Percentiles rank a stretch among this genome's conserved stretches.
These are phyloP conservation scores for Nesometra sesokonis DNA, from an alignment of 35 echinoderm and acorn worm genomes.

Conservation along the genomic window DNA sequence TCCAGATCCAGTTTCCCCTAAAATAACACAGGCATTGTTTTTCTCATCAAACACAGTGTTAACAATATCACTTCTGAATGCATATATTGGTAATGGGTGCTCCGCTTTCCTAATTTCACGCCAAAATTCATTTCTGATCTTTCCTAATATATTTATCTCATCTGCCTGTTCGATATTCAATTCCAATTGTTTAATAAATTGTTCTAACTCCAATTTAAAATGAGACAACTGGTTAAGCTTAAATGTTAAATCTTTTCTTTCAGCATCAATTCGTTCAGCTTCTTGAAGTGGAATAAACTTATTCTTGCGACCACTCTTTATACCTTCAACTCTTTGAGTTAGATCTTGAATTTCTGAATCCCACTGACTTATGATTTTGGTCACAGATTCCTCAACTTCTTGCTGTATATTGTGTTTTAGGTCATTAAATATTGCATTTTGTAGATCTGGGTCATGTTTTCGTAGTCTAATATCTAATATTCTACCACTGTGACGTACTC, in stretches of 20 bases:
- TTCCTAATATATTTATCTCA: not conserved
- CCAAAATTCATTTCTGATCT: constrained; percentile 5
- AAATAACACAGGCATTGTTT: not conserved
- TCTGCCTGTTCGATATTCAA: not conserved
- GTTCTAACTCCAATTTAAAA: not conserved
- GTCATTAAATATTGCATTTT: not conserved
- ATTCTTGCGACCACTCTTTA: not conserved
- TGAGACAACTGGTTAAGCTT: not conserved
- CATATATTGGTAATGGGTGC: constrained; percentile 25
- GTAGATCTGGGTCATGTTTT: not conserved
- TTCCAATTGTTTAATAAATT: not conserved
- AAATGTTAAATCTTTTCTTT: not conserved
- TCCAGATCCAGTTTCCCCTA: not conserved
- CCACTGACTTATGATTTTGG: not conserved
- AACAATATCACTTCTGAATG: constrained; percentile 6
- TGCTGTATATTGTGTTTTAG: not conserved
- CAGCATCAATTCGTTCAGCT: not conserved
- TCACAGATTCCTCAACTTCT: not conserved
- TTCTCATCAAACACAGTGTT: not conserved
- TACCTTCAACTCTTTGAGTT: not conserved
- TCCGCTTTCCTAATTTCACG: constrained; percentile 13
- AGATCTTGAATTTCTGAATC: not conserved
- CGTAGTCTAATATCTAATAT: not conserved
- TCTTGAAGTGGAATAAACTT: not conserved
- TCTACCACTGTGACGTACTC: not conserved